These are phyloP conservation scores for Propsilocerus akamusi DNA, from an alignment of 1,140 invertebrate species.

Conservation along the genomic window DNA sequence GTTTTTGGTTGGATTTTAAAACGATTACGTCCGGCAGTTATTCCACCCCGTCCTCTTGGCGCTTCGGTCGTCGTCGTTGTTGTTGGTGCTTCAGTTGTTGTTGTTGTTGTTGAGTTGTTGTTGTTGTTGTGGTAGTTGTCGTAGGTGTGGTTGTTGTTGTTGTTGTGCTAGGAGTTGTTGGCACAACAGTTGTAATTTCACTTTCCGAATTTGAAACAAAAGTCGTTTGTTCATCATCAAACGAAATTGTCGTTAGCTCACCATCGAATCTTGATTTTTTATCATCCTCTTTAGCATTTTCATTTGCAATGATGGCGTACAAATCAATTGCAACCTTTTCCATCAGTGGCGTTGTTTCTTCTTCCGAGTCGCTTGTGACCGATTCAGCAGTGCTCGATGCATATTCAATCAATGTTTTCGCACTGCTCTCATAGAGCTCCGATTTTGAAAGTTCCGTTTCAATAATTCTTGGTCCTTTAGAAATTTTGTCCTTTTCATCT, in stretches of 20 bases:
- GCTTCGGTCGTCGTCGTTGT: constrained; percentile 22
- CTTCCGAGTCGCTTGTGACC: constrained; percentile 18
- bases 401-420: constrained; percentile 11
- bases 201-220: constrained; percentile 17
- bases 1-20: constrained; percentile 9
- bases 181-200: constrained; percentile 18
- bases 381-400: constrained; percentile 12
- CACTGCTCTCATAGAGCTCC: constrained; percentile 11
- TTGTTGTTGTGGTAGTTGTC: constrained; percentile 20
- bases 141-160: constrained; percentile 18
- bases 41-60: constrained; percentile 8
- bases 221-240: constrained; percentile 14
- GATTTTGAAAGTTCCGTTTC: constrained; percentile 20
- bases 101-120: constrained; percentile 21
- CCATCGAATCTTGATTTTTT: constrained; percentile 10
- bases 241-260: constrained; percentile 4
- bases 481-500: constrained; percentile 29
- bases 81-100: constrained; percentile 32
- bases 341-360: constrained; percentile 46
- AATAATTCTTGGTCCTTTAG: constrained; percentile 14
- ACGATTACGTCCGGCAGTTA: constrained; percentile 6
- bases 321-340: constrained; percentile 63
- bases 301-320: constrained; percentile 58
- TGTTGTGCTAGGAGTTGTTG: constrained; percentile 25
- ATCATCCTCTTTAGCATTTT: constrained; percentile 38